Evolutionary conservation across 2,888 invertebrate species (phyloP).

Genomic region (Empis livida): DNA sequence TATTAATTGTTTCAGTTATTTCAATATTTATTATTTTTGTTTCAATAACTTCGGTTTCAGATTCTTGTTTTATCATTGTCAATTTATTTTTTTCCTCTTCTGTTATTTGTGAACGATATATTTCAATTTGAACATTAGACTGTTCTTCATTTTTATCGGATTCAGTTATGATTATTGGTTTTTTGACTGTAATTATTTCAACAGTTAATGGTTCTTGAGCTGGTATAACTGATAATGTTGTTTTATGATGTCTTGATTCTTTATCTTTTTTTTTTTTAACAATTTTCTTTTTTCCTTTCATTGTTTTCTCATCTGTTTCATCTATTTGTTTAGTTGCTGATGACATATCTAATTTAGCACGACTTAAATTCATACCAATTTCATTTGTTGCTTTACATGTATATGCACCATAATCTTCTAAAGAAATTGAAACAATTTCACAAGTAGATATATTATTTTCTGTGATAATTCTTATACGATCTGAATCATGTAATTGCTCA

Average conservation of each 20-base stretch:
- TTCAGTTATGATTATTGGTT: slow-evolving; percentile 33
- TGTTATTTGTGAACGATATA: slow-evolving; percentile 5
- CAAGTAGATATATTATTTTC: slow-evolving; percentile 59
- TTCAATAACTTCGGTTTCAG: slow-evolving; percentile 25
- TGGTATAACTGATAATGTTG: slow-evolving; percentile 25
- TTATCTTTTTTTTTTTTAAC: neutral
- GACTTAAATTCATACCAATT: slow-evolving; percentile 66
- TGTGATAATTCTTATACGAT: slow-evolving; percentile 56
- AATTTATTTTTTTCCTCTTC: slow-evolving; percentile 6
- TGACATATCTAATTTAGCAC: slow-evolving; percentile 60
- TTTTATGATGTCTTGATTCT: slow-evolving; percentile 20
- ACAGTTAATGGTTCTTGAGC: slow-evolving; percentile 21
- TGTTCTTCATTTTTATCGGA: slow-evolving; percentile 38
- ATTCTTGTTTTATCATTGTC: neutral
- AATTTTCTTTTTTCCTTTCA: slow-evolving; percentile 20
- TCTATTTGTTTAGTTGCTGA: slow-evolving; percentile 39
- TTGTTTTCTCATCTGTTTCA: slow-evolving; percentile 34
- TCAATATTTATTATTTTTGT: slow-evolving; percentile 25
- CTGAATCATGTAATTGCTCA: slow-evolving; percentile 60
- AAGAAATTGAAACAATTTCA: slow-evolving; percentile 48
- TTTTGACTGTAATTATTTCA: slow-evolving; percentile 21
- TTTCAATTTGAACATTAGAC: slow-evolving; percentile 22
- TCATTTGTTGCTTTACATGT: slow-evolving; percentile 77
- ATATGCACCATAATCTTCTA: slow-evolving; percentile 61
- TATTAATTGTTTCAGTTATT: slow-evolving; percentile 39